Evolutionary conservation across 2,113 vertebrate species (phyloP), one percentile per base, ranked within the genome.

Genomic region (Rhinopithecus roxellana): DNA sequence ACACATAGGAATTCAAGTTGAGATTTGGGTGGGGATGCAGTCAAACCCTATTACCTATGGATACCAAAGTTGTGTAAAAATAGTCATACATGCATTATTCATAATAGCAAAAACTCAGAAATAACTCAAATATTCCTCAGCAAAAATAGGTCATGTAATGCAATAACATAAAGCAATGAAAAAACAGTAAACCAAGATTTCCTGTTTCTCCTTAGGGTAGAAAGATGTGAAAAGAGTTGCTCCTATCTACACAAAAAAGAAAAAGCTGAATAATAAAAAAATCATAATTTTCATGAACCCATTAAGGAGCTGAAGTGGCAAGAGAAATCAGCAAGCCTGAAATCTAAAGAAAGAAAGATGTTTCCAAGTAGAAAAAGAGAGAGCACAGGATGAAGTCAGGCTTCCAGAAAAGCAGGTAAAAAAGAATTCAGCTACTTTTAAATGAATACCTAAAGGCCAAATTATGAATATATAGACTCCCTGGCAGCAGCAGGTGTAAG

Each of bases 381-480:
- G 5, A 48, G 35, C 14, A 14, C 38, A 50, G 30, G 22, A 25
- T 11, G 14, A 59, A 6, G 9, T 64, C 32, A 10, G 18, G 11
- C 57, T 69, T 27, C 20, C 43, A 50, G 17, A 5, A 9, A 70
- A 8, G 13, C 8, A 32, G 6, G 8, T 18, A 64, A 14, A 64
- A 45, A 43, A 40, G 18, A 86, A 77, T 59, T 20, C 45, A 78
- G 1, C 6, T 40, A 8, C 12, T 55, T 89, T 50, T 32, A n/a
- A 43, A 35, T 50, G 18, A 69, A 35, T 14, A 5, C 3, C 14
- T 59, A 45, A 16, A 25, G 14, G 14, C 8, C 0, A 2, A 14
- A 1, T 9, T n/a, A 18, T 16, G 40, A 32, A 70, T 6, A 13
- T 17, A 2, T 6, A 18, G 13, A 59, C 2, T 38, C 9, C 4